Conservation (phyloP, 1,140 invertebrate genomes). For the Neodiprion virginianus region DNA sequence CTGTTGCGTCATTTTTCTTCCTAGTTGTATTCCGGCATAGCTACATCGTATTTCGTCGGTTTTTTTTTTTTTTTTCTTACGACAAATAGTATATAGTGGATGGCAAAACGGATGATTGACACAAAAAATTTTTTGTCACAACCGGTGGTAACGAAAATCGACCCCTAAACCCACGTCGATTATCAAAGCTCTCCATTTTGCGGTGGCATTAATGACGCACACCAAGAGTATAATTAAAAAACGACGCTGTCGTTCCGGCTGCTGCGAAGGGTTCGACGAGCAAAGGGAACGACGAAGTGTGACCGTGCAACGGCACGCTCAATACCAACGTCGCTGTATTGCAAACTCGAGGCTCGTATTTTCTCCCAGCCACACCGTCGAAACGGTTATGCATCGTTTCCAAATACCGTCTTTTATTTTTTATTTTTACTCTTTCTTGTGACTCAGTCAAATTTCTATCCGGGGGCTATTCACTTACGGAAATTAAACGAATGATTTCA, state of each 20-base stretch:
- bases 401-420: no score
- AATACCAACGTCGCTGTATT: background rate
- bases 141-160: background rate
- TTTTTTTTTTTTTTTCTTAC: background rate
- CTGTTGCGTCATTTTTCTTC: background rate
- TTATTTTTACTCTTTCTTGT: no score
- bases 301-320: conserved; percentile 11
- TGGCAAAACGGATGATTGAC: no score
- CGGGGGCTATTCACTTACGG: no score
- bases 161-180: background rate
- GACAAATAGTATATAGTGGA: background rate
- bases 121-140: background rate
- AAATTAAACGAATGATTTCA: no score
- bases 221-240: conserved; percentile 18
- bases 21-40: background rate
- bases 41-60: no score
- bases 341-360: background rate
- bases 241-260: background rate
- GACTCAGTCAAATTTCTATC: no score
- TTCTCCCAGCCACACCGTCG: no score
- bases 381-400: no score
- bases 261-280: background rate
- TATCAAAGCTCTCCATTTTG: conserved; percentile 13
- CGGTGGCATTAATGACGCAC: conserved; percentile 17
- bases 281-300: conserved; percentile 11